Base-by-base conservation (phyloP, 2,113 vertebrate species). In the Panthera leo region DNA sequence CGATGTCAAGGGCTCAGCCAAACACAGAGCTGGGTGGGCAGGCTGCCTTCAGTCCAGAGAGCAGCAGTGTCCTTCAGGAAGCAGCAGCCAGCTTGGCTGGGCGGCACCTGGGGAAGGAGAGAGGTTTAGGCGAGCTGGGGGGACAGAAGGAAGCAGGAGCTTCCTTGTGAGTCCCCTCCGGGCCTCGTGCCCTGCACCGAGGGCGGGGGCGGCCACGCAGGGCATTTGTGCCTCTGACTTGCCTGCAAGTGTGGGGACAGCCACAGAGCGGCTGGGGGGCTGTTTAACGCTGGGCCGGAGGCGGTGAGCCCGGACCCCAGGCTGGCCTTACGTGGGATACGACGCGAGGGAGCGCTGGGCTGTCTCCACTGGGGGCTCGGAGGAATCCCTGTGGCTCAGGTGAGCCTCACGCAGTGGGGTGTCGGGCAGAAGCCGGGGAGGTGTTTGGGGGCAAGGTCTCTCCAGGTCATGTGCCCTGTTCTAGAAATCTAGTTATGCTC, bases 241-340 rank as follows among this genome's bases (percentile, higher is more conserved):
- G 5, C 58, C 53, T n/a, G 25, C 6, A 5, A 14, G 29, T 55
- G 13, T 11, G 16, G 67, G 39, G 12, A 2, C 0, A 4, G 27
- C 11, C 23, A 19, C 31, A 12, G 34, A 18, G 19, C 2, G 3
- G 31, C 39, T 12, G 1, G 53, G 18, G 9, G 23, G 42, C 73
- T 23, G 45, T 34, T 0, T 23, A 3, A 7, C 48, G 15, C 8
- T 0, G 1, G 34, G 18, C 15, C 5, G 0, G 36, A 48, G 80
- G 55, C 10, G 0, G 8, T 2, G 6, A 45, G 16, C 7, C 48
- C 0, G 0, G 71, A 8, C 1, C 16, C 21, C 11, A 0, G 12
- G 7, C 67, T 12, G 29, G 55, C 31, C 51, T 91, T 0, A 3
- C 9, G 6, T 5, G 2, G 13, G 63, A 4, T 5, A 12, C 0